A percentile compares a stretch with the other conserved stretches of the same genome.
Evolutionary conservation across 2,113 vertebrate species (phyloP).

Genomic region (Porphyrio hochstetteri): DNA sequence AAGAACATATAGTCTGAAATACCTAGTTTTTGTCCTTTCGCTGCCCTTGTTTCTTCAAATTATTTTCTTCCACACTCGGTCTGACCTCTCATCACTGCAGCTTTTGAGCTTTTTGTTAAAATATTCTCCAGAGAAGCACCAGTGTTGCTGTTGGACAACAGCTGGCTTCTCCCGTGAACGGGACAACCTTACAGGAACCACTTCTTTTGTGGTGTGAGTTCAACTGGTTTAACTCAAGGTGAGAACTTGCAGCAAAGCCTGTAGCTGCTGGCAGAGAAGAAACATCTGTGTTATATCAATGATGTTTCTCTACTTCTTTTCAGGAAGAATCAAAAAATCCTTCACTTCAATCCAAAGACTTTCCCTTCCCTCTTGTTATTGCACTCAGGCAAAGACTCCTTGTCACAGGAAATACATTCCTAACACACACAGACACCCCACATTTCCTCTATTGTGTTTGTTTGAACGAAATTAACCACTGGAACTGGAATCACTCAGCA

Average conservation of each 20-base stretch:
- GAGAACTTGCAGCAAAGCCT: not conserved
- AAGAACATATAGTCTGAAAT: not conserved
- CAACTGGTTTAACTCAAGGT: not conserved
- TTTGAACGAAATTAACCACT: not conserved
- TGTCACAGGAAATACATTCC: not conserved
- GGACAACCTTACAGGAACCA: not conserved
- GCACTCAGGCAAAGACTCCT: not conserved
- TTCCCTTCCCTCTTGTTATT: not conserved
- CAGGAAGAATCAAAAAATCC: not conserved
- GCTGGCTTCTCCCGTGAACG: not conserved
- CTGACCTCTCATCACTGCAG: not conserved
- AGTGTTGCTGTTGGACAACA: not conserved
- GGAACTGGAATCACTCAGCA: not conserved
- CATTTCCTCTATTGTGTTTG: not conserved
- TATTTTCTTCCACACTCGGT: not conserved
- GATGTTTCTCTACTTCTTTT: not conserved
- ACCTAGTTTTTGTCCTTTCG: not conserved
- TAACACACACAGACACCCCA: not conserved
- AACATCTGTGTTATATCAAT: not conserved
- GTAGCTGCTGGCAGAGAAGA: not conserved
- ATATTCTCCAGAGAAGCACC: not conserved
- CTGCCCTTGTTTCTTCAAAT: not conserved
- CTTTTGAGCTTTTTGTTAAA: not conserved
- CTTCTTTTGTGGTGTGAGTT: not conserved
- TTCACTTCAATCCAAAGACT: not conserved